These are phyloP conservation scores for Pristionchus exspectatus DNA, from an alignment of 2,888 invertebrate genomes.

Conservation along the genomic window DNA sequence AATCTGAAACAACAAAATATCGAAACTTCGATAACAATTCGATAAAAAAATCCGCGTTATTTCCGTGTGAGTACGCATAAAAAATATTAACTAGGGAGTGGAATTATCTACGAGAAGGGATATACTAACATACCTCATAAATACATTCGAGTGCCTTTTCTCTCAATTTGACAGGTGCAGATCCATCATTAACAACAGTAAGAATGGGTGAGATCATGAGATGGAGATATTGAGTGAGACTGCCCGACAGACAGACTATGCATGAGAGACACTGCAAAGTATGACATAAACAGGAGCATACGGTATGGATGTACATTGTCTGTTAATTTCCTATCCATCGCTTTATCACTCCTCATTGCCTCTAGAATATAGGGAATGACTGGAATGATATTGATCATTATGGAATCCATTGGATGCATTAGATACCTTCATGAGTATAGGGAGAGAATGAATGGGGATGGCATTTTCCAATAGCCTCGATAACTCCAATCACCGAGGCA, in stretches of 20 bases:
- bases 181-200: constrained; percentile 91
- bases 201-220: constrained; percentile 95
- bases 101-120: too few relatives aligned
- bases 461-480: constrained; percentile 74
- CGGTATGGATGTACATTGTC: not conserved
- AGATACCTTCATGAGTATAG: constrained; percentile 82
- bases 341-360: constrained; percentile 87
- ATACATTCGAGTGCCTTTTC: constrained; percentile 58
- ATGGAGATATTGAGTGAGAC: constrained; percentile 95
- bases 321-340: constrained; percentile 89
- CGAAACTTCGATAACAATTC: not conserved
- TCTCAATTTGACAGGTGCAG: constrained; percentile 79
- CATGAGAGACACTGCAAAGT: constrained; percentile 85
- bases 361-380: constrained; percentile 94
- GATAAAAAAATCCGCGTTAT: too few relatives aligned
- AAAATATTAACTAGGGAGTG: too few relatives aligned
- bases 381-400: not conserved
- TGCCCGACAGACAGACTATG: constrained; percentile 93
- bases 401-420: not conserved
- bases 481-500: constrained; percentile 68
- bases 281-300: not conserved
- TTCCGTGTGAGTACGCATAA: too few relatives aligned
- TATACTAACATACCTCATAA: too few relatives aligned
- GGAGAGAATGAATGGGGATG: constrained; percentile 89
- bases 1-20: constrained; percentile 86